Conservation (phyloP, 2,888 invertebrate species). For the Glomeris marginata region DNA sequence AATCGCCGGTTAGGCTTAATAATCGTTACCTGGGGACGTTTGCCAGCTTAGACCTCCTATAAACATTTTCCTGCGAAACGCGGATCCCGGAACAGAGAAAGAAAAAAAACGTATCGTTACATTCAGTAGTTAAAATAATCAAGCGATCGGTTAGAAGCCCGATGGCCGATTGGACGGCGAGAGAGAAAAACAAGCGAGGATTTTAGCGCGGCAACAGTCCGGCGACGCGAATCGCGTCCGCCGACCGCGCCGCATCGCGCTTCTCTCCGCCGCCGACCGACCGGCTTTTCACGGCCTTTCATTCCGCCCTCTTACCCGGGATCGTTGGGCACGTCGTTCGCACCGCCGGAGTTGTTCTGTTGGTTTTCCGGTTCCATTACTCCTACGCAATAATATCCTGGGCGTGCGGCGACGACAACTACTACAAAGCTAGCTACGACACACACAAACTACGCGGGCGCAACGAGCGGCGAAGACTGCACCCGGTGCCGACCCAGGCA, state of each 20-base stretch:
- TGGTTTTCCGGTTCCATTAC: conserved; percentile 16
- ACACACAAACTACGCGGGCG: no score
- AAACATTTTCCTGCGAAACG: conserved; percentile 97
- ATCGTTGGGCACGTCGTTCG: conserved; percentile 44
- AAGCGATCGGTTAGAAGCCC: neutral
- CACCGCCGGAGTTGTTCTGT: conserved; percentile 15
- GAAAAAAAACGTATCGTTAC: neutral
- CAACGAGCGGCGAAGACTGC: no score
- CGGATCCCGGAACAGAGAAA: conserved; percentile 31
- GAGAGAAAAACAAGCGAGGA: conserved; percentile 2
- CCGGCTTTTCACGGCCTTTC: neutral
- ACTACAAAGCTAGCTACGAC: no score
- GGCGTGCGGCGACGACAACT: no score
- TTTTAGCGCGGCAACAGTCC: neutral
- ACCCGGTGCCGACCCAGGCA: no score
- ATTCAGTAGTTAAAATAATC: neutral
- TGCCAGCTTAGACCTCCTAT: conserved; percentile 99
- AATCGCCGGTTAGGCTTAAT: neutral
- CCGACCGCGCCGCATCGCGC: neutral
- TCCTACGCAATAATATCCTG: no score
- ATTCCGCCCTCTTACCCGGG: conserved; percentile 54
- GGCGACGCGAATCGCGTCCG: neutral
- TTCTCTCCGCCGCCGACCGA: neutral
- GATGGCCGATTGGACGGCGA: neutral
- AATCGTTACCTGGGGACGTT: conserved; percentile 88